A percentile compares a stretch with the other conserved stretches of the same genome.
Evolutionary conservation across 1,140 invertebrate species (phyloP).

Genomic region (Drosophila carrolli): DNA sequence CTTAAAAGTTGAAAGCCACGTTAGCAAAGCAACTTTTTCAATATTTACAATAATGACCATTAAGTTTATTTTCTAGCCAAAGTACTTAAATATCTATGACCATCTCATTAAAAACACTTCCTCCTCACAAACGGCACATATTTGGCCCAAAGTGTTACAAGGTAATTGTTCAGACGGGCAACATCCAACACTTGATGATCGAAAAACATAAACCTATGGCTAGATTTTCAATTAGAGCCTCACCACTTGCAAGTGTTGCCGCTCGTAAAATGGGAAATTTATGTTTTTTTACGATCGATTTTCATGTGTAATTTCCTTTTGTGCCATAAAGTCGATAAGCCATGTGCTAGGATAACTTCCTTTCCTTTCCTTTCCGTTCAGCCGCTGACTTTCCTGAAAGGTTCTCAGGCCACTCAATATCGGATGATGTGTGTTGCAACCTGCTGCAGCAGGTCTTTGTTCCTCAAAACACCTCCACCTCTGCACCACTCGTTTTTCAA

Average conservation of each 20-base stretch:
- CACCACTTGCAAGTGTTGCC: neutral
- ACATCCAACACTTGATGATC: conserved; percentile 20
- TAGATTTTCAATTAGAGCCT: conserved; percentile 41
- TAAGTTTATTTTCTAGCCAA: neutral
- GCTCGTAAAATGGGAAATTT: conserved; percentile 61
- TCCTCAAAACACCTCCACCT: conserved; percentile 2
- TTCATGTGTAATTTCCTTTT: conserved; percentile 62
- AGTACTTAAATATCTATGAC: neutral
- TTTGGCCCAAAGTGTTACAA: conserved; percentile 48
- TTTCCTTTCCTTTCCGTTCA: conserved; percentile 24
- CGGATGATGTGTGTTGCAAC: conserved; percentile 14
- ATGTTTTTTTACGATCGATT: conserved; percentile 51
- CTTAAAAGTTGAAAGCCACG: neutral
- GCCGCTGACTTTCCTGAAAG: conserved; percentile 24
- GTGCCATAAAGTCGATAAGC: conserved; percentile 36
- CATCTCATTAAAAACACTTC: conserved; percentile 16
- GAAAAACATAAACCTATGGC: conserved; percentile 21
- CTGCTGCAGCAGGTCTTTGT: conserved; percentile 48
- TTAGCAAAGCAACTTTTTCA: too few species aligned
- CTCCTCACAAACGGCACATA: neutral
- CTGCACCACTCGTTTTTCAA: conserved; percentile 8
- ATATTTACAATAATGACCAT: too few species aligned
- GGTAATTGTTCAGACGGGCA: conserved; percentile 29
- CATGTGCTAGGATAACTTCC: conserved; percentile 62
- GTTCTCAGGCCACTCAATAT: conserved; percentile 51